These are phyloP conservation scores for Caenorhabditis afra DNA, from an alignment of 2,888 invertebrate genomes.

Conservation along the genomic window DNA sequence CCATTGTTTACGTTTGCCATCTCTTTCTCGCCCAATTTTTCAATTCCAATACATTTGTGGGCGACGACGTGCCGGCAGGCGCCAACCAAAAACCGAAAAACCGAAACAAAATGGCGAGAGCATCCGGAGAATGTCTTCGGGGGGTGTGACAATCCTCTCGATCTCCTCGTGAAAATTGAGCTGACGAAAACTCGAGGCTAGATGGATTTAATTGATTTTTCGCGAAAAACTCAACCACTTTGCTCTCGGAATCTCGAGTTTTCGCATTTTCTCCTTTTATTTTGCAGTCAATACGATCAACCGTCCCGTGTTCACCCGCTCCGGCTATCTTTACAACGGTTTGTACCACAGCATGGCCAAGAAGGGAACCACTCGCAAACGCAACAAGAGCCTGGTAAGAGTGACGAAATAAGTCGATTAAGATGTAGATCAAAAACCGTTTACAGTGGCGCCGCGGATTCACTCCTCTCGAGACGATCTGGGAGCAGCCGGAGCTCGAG, in stretches of 20 bases:
- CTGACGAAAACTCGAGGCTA: slow-evolving; percentile 1
- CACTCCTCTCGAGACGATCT: slow-evolving; percentile 37
- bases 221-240: background rate
- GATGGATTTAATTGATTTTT: slow-evolving; percentile 37
- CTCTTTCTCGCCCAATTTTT: background rate
- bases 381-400: slow-evolving; percentile 31
- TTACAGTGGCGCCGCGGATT: slow-evolving; percentile 46
- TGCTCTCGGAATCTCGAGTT: background rate
- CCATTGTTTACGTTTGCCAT: slow-evolving; percentile 18
- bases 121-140: too few species aligned
- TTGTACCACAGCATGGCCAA: slow-evolving; percentile 37
- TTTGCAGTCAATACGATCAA: slow-evolving; percentile 46
- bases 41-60: slow-evolving; percentile 4
- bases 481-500: slow-evolving; percentile 33
- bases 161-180: too few species aligned
- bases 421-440: too few species aligned
- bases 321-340: slow-evolving; percentile 39
- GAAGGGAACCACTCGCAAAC: slow-evolving; percentile 33
- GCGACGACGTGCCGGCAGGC: background rate
- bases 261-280: slow-evolving; percentile 2
- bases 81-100: background rate
- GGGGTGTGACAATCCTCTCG: too few species aligned
- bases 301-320: slow-evolving; percentile 45
- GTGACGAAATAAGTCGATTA: too few species aligned
- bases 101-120: too few species aligned